Evolutionary conservation across 1,140 invertebrate genomes (phyloP).

Genomic region (Drosophila quadrilineata): DNA sequence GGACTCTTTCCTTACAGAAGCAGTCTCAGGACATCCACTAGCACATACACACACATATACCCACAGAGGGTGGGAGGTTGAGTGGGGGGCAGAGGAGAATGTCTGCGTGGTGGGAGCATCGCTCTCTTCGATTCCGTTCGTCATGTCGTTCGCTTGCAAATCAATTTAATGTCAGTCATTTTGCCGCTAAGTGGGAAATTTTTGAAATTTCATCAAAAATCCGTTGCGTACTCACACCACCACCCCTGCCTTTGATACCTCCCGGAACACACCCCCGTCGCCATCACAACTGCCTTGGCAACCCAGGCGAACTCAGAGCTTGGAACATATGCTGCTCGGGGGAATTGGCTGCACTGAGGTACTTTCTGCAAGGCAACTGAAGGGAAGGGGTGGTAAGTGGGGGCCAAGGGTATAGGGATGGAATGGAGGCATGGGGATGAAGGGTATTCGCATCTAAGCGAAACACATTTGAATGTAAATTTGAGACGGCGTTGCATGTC

Average conservation of each 20-base stretch:
- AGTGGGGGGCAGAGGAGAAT: no score
- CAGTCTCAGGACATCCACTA: no score
- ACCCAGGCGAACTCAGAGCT: neutral
- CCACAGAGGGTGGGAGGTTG: no score
- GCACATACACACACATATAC: no score
- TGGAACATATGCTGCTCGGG: slow-evolving; percentile 72
- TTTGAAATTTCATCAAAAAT: slow-evolving; percentile 81
- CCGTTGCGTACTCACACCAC: slow-evolving; percentile 35
- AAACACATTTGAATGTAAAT: slow-evolving; percentile 80
- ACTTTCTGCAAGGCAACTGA: slow-evolving; percentile 18
- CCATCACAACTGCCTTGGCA: neutral
- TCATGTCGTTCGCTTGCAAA: slow-evolving; percentile 80
- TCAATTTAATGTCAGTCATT: slow-evolving; percentile 81
- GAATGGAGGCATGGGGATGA: no score
- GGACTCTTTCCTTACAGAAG: neutral
- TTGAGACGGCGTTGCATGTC: slow-evolving; percentile 76
- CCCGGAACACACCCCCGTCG: no score
- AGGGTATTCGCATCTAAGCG: slow-evolving; percentile 64
- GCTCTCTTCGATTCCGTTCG: slow-evolving; percentile 54
- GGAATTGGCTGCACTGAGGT: slow-evolving; percentile 74
- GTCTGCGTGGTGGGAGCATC: no score
- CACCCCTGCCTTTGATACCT: neutral
- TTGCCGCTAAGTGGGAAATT: slow-evolving; percentile 74
- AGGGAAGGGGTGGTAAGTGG: neutral
- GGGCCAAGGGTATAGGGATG: no score